Evolutionary conservation across 2,888 invertebrate genomes (phyloP), one percentile per base, ranked within the genome.

Genomic region (Synanthedon tipuliformis): DNA sequence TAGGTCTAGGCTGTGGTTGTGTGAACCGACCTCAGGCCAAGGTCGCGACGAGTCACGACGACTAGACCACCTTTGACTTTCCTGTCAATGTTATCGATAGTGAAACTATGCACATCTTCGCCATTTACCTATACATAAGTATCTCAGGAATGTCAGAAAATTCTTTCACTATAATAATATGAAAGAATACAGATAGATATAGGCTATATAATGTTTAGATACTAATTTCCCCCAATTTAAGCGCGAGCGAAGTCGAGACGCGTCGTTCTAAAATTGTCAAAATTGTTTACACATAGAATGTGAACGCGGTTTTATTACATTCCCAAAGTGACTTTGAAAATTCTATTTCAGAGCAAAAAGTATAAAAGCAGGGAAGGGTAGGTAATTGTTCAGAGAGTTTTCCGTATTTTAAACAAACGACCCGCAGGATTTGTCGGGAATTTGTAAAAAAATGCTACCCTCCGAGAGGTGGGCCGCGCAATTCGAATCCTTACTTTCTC

Each of bases 321-420:
- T 45, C 15, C 15, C 45, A 13, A 45, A 45, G 45, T 45, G 45
- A 45, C 45, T 45, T 45, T 45, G 45, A 45, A 45, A 8, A 45
- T 13, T 45, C 45, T 15, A 15, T 45, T 45, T n/a, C 34, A 7
- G 13, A 45, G 45, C 45, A 45, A 45, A 15, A 13, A 45, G 15
- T 45, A 13, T 45, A 45, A 34, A 45, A 45, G 45, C 15, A 12
- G 45, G 7, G 15, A 53, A 48, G 57, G 53, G 57, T 65, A 60
- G 53, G 57, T 65, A 60, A 64, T 62, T 63, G 59, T 59, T 57
- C 55, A 55, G 59, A 59, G 56, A 56, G 56, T 63, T 61, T 45
- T 57, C 55, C 59, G 58, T 60, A 60, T 65, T 63, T 15, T 59
- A 61, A 61, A 63, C 57, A 63, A 63, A 62, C 58, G 55, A 57